A percentile compares a stretch with the other conserved stretches of the same genome.
Evolutionary conservation across 1,140 invertebrate species (phyloP).

Genomic region (Macrobrachium nipponense): DNA sequence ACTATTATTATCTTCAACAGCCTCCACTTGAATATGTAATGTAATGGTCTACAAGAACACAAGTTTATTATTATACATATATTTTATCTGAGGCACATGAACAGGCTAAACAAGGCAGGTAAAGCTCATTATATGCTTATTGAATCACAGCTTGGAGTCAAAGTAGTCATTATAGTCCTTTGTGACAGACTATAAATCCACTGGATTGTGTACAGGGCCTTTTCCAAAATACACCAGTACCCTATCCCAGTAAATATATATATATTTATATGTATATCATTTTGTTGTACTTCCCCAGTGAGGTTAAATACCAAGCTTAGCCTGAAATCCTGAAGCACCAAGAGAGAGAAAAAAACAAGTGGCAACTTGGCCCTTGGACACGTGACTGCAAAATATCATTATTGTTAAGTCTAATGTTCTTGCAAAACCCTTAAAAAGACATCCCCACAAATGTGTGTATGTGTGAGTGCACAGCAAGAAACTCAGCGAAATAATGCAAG

Average conservation of each 20-base stretch:
- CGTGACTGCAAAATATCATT: slow-evolving; percentile 34
- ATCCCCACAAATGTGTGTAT: slow-evolving; percentile 46
- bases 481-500: neutral
- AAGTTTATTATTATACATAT: slow-evolving; percentile 39
- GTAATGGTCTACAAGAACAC: slow-evolving; percentile 58
- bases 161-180: slow-evolving; percentile 44
- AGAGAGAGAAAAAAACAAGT: slow-evolving; percentile 39
- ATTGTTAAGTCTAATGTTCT: slow-evolving; percentile 50
- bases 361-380: slow-evolving; percentile 53
- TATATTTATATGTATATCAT: slow-evolving; percentile 19
- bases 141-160: slow-evolving; percentile 58
- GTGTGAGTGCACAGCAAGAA: slow-evolving; percentile 31
- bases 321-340: slow-evolving; percentile 59
- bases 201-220: slow-evolving; percentile 48
- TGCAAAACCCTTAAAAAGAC: slow-evolving; percentile 58
- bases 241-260: slow-evolving; percentile 7
- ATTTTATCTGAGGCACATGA: slow-evolving; percentile 58
- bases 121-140: slow-evolving; percentile 60
- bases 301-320: slow-evolving; percentile 60
- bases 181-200: slow-evolving; percentile 37
- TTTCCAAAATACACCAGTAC: slow-evolving; percentile 34
- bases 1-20: slow-evolving; percentile 20
- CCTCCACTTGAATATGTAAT: slow-evolving; percentile 44
- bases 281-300: slow-evolving; percentile 60
- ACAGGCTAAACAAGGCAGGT: slow-evolving; percentile 60